Base-by-base conservation (phyloP, 2,797 vertebrate genomes). In the Clarias laeviceps region DNA sequence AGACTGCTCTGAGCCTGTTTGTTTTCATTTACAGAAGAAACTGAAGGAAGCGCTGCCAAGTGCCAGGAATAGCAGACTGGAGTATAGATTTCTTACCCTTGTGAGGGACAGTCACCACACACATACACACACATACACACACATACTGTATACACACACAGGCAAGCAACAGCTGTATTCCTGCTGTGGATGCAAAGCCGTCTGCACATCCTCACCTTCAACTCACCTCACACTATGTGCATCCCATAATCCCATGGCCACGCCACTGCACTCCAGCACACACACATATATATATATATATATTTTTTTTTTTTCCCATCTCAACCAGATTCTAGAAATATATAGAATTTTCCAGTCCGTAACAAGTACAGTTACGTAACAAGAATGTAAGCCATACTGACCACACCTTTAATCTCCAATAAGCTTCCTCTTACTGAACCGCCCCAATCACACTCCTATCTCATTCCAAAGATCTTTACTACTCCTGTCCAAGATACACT, bases 1-100 rank as follows among this genome's bases (percentile, higher is more conserved):
- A 82, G 34, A 68, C 50, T 61, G 74, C 72, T 62, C 66, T 22
- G 18, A 34, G 56, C 17, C 74, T 83, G 76, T 89, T 88, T 89
- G 80, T 89, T 89, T 88, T 85, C 45, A 20, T 88, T 86, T 83
- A 64, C 37, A 82, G 62, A 45, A 77, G 62, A 77, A 83, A 56
- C 18, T 72, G 50, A 85, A 72, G 32, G 29, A 54, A 84, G 54
- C 3, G 32, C 73, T 85, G 90, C 88, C 88, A 87, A 85, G 50
- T 83, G 64, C 74, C 82, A 84, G 69, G 84, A 84, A 84, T 61
- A 84, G 82, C 88, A 89, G 87, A 87, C 80, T 86, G 50, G 70
- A 88, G 73, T 91, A 91, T 91, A 84, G 90, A 90, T 91, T 91
- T 88, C 88, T 85, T 79, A 20, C 66, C 69, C 57, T 84, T 57